Percentiles rank a stretch among this genome's conserved stretches.
phyloP scores from a whole-genome alignment of 1,140 invertebrate genomes.

The Palaemon carinicauda region DNA sequence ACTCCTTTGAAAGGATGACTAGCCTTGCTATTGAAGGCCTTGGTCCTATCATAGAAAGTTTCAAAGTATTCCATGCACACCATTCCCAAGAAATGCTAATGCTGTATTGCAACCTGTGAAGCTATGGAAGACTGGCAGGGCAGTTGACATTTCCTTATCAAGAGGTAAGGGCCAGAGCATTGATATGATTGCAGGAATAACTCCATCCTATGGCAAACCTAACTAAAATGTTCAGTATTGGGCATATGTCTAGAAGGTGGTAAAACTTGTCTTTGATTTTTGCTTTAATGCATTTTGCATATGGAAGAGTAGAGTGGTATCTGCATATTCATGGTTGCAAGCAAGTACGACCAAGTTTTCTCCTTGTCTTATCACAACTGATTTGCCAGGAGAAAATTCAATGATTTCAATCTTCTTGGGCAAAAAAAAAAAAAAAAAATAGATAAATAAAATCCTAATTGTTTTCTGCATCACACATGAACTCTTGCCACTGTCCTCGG shows the following conservation, averaged over 20 bases:
- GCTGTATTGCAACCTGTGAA: too few species aligned
- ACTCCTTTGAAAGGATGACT: too few species aligned
- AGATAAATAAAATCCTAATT: too few species aligned
- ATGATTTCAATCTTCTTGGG: constrained; percentile 18
- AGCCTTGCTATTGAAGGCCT: too few species aligned
- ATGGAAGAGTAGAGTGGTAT: too few species aligned
- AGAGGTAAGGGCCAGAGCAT: constrained; percentile 3
- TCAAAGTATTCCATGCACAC: too few species aligned
- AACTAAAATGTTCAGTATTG: constrained; percentile 9
- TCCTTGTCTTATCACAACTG: constrained; percentile 15
- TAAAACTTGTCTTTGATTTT: constrained; percentile 27
- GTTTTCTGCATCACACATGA: constrained; percentile 18
- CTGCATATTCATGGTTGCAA: constrained; percentile 25
- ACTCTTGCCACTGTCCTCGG: constrained; percentile 9
- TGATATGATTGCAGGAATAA: constrained; percentile 17
- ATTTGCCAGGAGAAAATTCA: constrained; percentile 7
- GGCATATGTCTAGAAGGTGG: constrained; percentile 7
- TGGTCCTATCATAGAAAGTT: too few species aligned
- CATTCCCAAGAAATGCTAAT: too few species aligned
- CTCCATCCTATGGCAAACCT: constrained; percentile 1
- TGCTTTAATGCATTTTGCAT: constrained; percentile 18
- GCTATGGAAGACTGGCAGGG: constrained; percentile 29
- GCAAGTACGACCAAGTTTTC: neutral
- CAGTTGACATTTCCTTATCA: constrained; percentile 26
- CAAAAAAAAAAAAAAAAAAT: too few species aligned